Conservation (phyloP, 1,140 invertebrate genomes). For the Frieseomelitta varia region DNA sequence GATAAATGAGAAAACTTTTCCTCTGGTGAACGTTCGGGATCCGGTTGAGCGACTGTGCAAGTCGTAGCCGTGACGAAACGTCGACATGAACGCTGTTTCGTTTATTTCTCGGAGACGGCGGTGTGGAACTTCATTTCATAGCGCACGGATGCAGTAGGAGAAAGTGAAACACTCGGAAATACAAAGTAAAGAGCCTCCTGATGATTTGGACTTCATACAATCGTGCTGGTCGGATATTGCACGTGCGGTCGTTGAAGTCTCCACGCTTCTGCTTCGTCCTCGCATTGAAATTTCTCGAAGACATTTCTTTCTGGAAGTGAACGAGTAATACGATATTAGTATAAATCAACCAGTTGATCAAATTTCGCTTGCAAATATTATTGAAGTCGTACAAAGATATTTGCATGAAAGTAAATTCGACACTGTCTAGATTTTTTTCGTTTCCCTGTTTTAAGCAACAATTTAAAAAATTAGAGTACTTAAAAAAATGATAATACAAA, state of each 20-base stretch:
- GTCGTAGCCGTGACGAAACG: constrained; percentile 7
- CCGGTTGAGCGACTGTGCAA: background rate
- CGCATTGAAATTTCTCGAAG: constrained; percentile 32
- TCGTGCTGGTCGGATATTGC: constrained; percentile 24
- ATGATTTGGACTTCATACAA: constrained; percentile 48
- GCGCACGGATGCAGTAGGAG: constrained; percentile 10
- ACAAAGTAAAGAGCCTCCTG: background rate
- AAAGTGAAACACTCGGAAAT: constrained; percentile 56
- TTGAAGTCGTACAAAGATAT: background rate
- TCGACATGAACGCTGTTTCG: background rate
- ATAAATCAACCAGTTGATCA: background rate
- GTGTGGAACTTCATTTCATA: background rate
- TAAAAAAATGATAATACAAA: too few species aligned
- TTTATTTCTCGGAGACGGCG: background rate
- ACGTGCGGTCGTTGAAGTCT: constrained; percentile 66
- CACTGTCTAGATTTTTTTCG: background rate
- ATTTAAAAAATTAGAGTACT: too few species aligned
- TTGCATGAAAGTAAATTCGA: background rate
- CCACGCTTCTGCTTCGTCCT: constrained; percentile 13
- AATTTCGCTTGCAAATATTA: background rate
- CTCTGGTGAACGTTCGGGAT: constrained; percentile 14
- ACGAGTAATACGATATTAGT: constrained; percentile 15
- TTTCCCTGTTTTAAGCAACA: background rate
- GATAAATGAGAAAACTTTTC: constrained; percentile 11
- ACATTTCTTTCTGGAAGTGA: background rate